Conservation (phyloP, 2,113 vertebrate species). For the Aptenodytes patagonicus region DNA sequence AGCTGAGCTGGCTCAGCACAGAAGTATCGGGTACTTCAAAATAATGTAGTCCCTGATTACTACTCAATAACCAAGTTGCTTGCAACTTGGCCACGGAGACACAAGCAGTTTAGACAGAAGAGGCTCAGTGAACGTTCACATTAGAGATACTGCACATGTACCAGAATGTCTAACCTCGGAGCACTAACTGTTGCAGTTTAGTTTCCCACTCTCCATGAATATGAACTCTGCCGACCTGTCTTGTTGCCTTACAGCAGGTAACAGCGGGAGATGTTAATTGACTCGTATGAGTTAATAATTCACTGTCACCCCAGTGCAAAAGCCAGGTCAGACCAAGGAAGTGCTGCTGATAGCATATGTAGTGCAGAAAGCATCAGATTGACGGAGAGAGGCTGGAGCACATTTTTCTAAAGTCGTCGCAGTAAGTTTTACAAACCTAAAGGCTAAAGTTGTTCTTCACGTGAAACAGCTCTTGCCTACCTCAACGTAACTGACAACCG, state of each 20-base stretch:
- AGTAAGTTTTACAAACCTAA: neutral
- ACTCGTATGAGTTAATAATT: rapidly evolving
- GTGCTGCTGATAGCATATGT: neutral
- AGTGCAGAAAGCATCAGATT: neutral
- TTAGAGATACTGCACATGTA: rapidly evolving
- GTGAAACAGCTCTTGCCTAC: neutral
- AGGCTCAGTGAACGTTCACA: rapidly evolving
- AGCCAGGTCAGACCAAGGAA: neutral
- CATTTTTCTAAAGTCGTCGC: neutral
- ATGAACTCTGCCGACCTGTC: neutral
- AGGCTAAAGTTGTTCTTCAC: neutral
- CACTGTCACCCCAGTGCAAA: neutral
- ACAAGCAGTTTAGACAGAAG: rapidly evolving
- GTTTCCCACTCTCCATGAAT: neutral
- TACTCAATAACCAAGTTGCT: neutral
- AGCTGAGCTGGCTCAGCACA: neutral
- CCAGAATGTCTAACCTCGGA: neutral
- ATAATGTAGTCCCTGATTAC: neutral
- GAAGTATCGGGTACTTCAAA: neutral
- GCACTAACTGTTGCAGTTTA: neutral
- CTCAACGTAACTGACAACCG: neutral
- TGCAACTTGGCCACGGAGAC: neutral
- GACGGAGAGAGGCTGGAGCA: neutral
- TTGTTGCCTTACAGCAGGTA: neutral
- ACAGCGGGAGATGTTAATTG: neutral